Evolutionary conservation across 2,797 vertebrate genomes (phyloP), one percentile per base, ranked within the genome.

Genomic region (Catamblyrhynchus diadema): DNA sequence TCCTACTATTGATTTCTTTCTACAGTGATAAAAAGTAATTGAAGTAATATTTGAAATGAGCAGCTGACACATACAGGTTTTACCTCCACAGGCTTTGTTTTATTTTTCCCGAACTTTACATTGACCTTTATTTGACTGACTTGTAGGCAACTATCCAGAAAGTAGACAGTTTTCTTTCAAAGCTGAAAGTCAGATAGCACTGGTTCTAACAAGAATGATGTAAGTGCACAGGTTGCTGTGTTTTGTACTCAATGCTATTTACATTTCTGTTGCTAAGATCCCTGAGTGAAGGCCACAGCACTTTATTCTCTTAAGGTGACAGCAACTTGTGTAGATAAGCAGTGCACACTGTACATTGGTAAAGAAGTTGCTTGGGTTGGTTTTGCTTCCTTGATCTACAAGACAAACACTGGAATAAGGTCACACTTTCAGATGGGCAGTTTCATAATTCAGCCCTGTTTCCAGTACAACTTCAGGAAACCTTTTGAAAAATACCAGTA

Each of bases 251-350:
- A 45, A 5, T 77, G 66, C 37, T 77, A 57, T 87, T 91, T 73
- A 66, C 56, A 47, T 81, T 95, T 83, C 69, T 93, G 39, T 81
- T 77, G 64, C 88, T 89, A 57, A 89, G 78, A 64, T 87, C 69
- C 65, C 35, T 28, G 47, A 86, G 39, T 12, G 41, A 85, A 83
- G 54, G 50, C 64, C 41, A 27, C 0, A 2, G 51, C 33, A 53
- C 74, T 84, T 88, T 59, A 81, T 77, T 93, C 64, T 51, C 45
- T 79, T 47, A 70, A 83, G 41, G 24, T 22, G 72, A 48, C 0
- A 66, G 5, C n/a, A 77, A 45, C 48, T 64, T 75, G 5, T 92
- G 56, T 47, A 80, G 88, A 80, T 82, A 92, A 92, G 81, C 51
- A 78, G 35, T 41, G 81, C 61, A 39, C 6, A 39, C 65, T 71